These are phyloP conservation scores for Pterophyllum scalare DNA, from an alignment of 2,113 vertebrate genomes.

Conservation along the genomic window DNA sequence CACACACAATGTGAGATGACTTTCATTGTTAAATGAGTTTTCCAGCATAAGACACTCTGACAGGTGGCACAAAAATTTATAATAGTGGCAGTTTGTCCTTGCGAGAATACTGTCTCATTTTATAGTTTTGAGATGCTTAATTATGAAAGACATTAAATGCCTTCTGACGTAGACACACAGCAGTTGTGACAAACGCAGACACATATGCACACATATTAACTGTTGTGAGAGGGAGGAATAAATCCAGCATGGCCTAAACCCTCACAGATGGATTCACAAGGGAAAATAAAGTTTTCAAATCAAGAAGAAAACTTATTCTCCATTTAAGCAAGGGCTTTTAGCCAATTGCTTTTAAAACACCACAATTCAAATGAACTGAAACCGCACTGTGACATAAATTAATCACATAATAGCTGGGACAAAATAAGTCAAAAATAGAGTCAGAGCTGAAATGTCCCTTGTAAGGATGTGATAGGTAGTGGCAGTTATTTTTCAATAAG, in stretches of 20 bases:
- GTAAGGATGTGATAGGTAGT: neutral
- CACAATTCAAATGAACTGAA: neutral
- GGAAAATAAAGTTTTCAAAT: slow-evolving; percentile 9
- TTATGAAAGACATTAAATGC: neutral
- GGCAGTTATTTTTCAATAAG: neutral
- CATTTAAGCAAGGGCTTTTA: neutral
- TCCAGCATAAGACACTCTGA: slow-evolving; percentile 22
- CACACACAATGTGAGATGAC: slow-evolving; percentile 23
- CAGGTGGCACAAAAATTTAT: neutral
- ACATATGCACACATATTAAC: neutral
- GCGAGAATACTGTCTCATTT: slow-evolving; percentile 5
- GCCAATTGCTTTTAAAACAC: neutral
- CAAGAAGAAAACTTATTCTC: neutral
- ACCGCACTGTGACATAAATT: neutral
- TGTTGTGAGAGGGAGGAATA: neutral
- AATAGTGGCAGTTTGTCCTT: neutral
- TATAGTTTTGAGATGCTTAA: neutral
- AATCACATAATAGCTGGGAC: neutral
- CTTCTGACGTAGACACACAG: neutral
- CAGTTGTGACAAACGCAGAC: neutral
- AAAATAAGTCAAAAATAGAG: neutral
- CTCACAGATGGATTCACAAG: neutral
- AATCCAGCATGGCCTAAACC: slow-evolving; percentile 1
- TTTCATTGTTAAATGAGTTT: slow-evolving; percentile 30
- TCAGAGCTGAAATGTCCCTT: neutral